phyloP scores from a whole-genome alignment of 2,888 invertebrate genomes.

The Oeneis ivallda region DNA sequence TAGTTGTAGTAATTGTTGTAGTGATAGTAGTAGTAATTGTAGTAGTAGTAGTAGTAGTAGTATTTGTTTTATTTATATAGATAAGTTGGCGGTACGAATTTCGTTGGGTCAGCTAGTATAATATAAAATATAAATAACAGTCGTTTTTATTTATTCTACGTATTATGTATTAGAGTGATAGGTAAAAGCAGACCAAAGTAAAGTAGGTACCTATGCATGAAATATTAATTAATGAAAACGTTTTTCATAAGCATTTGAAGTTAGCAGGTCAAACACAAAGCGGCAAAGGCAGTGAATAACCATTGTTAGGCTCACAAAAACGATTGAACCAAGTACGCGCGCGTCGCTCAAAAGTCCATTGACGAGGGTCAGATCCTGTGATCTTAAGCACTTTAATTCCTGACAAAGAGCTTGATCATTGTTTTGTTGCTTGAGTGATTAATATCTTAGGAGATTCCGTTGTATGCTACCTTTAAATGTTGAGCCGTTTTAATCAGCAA shows the following conservation, averaged over 20 bases:
- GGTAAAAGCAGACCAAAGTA: background rate
- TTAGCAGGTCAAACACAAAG: conserved; percentile 13
- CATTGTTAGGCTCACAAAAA: conserved; percentile 43
- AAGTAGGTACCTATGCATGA: background rate
- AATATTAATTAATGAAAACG: conserved; percentile 13
- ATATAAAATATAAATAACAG: no score
- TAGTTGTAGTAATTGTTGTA: no score
- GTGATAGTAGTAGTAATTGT: no score
- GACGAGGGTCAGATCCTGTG: conserved; percentile 54
- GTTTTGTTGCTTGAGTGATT: conserved; percentile 44
- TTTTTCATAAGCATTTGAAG: conserved; percentile 7
- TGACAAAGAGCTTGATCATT: conserved; percentile 41
- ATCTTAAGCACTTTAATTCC: conserved; percentile 54
- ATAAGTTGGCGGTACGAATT: no score
- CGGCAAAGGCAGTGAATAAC: conserved; percentile 7
- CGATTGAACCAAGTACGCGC: conserved; percentile 51
- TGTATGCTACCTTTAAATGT: background rate
- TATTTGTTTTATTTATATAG: no score
- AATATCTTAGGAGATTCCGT: conserved; percentile 9
- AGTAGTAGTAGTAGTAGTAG: no score
- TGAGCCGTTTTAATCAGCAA: background rate
- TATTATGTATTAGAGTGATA: background rate
- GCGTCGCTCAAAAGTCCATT: conserved; percentile 49
- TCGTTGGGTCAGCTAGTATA: no score
- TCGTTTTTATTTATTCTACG: no score